A percentile compares a stretch with the other conserved stretches of the same genome.
These are phyloP conservation scores for Daboia siamensis DNA, from an alignment of 2,113 vertebrate genomes.

Conservation along the genomic window DNA sequence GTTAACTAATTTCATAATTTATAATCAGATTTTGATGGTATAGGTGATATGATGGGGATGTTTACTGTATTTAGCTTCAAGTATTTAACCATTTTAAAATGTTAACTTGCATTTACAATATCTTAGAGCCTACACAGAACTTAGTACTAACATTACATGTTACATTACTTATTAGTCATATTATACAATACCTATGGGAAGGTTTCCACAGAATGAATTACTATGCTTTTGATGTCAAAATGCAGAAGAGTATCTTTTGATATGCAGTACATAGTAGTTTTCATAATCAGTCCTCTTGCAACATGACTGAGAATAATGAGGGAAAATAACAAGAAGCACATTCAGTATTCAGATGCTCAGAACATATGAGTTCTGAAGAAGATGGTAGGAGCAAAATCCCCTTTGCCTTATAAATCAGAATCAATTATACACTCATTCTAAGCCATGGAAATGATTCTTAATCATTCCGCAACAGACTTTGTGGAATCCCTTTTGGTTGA, in stretches of 20 bases:
- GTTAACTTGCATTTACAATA: constrained; percentile 14
- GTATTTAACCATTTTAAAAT: constrained; percentile 23
- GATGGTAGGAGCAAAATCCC: constrained; percentile 17
- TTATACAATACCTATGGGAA: background rate
- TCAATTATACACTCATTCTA: constrained; percentile 7
- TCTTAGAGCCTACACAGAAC: background rate
- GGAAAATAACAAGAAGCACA: constrained; percentile 7
- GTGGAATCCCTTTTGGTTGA: constrained; percentile 20
- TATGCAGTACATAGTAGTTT: constrained; percentile 19
- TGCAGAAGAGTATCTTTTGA: constrained; percentile 1
- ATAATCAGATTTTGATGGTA: background rate
- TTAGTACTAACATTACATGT: background rate
- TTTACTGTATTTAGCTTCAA: background rate
- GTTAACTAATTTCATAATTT: background rate
- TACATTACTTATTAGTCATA: background rate
- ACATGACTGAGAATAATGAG: constrained; percentile 28
- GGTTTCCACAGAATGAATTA: constrained; percentile 10
- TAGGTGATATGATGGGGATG: background rate
- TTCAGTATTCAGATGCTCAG: constrained; percentile 3
- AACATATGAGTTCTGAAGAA: background rate
- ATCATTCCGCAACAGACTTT: constrained; percentile 21
- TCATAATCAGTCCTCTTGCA: constrained; percentile 29
- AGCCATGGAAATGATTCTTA: constrained; percentile 3
- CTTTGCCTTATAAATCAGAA: constrained; percentile 31
- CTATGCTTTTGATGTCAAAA: constrained; percentile 16